These are phyloP conservation scores for Odontamblyopus rebecca DNA, from an alignment of 2,797 vertebrate species.

Conservation along the genomic window DNA sequence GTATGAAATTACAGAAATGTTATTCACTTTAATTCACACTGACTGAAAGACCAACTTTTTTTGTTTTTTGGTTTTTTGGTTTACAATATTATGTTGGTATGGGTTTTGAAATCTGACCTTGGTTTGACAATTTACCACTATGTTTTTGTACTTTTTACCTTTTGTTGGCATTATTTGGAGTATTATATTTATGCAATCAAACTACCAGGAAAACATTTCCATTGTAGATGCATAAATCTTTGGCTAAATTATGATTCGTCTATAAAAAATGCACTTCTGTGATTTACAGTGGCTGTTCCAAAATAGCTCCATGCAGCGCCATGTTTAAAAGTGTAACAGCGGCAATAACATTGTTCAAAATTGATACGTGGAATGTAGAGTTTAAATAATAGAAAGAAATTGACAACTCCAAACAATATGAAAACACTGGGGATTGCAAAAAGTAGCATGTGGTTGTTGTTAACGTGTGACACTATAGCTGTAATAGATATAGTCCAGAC, in stretches of 20 bases:
- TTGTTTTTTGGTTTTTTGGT: not conserved
- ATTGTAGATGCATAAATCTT: not conserved
- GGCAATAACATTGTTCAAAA: slow-evolving; percentile 18
- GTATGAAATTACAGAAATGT: not conserved
- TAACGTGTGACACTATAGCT: slow-evolving; percentile 1
- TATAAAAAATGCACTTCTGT: slow-evolving; percentile 1
- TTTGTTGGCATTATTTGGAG: not conserved
- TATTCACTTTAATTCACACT: no score
- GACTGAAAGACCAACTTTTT: not conserved
- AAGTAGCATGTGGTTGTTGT: slow-evolving; percentile 9
- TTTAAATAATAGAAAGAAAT: slow-evolving; percentile 10
- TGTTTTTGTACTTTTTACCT: not conserved
- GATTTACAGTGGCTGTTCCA: slow-evolving; percentile 9
- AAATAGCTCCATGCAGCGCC: not conserved
- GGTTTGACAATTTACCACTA: not conserved
- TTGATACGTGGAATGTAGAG: slow-evolving; percentile 1
- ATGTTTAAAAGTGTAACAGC: slow-evolving; percentile 14
- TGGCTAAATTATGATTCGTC: not conserved
- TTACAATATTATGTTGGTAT: not conserved
- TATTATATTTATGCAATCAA: not conserved
- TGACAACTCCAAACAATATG: slow-evolving; percentile 8
- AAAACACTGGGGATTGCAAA: slow-evolving; percentile 5
- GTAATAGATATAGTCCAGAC: not conserved
- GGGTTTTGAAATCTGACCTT: not conserved
- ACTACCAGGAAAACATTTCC: not conserved